These are phyloP conservation scores for Aeoliscus strigatus DNA, from an alignment of 2,797 vertebrate species.

Conservation along the genomic window DNA sequence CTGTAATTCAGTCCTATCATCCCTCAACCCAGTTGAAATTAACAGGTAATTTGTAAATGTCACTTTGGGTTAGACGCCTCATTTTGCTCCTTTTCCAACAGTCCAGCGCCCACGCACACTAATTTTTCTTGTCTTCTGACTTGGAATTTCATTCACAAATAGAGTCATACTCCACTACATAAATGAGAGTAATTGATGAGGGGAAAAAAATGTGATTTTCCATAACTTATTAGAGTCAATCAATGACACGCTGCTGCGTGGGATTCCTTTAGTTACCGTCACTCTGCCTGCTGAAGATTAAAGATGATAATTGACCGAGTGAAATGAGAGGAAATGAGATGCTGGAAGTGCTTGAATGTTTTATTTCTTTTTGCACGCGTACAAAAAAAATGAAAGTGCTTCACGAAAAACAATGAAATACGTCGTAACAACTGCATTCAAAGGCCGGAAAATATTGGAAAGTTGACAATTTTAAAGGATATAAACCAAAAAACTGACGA, in stretches of 20 bases:
- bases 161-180: slow-evolving; percentile 97
- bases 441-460: too few relatives aligned
- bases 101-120: slow-evolving; percentile 85
- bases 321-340: slow-evolving; percentile 65
- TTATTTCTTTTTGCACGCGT: too few relatives aligned
- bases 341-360: too few relatives aligned
- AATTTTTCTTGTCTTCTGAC: slow-evolving; percentile 98
- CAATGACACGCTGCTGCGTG: slow-evolving; percentile 93
- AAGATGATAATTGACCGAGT: slow-evolving; percentile 85
- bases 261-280: slow-evolving; percentile 80
- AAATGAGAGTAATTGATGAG: slow-evolving; percentile 96
- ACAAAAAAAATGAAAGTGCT: too few relatives aligned
- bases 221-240: slow-evolving; percentile 85
- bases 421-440: too few relatives aligned
- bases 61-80: slow-evolving; percentile 98
- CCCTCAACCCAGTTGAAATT: slow-evolving; percentile 99
- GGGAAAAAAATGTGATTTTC: slow-evolving; percentile 75
- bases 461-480: too few relatives aligned
- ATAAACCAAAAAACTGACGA: too few relatives aligned
- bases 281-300: slow-evolving; percentile 78
- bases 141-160: slow-evolving; percentile 99
- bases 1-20: slow-evolving; percentile 94
- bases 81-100: slow-evolving; percentile 97
- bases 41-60: slow-evolving; percentile 99
- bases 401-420: too few relatives aligned